Conservation (phyloP, 2,113 vertebrate species). For the Oriolus oriolus region DNA sequence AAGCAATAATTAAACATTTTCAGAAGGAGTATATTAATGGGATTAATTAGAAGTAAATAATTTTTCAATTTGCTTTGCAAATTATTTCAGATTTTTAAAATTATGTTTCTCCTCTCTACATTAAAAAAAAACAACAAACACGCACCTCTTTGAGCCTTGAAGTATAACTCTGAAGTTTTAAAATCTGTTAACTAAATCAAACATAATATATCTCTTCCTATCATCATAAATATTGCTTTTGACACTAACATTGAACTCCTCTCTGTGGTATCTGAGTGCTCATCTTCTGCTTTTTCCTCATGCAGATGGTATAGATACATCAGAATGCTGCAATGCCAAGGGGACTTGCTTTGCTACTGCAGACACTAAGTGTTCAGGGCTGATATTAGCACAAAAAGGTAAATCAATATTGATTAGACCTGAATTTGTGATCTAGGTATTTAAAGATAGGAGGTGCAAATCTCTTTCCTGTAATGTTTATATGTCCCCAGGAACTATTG, state of each 20-base stretch:
- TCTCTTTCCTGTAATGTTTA: neutral
- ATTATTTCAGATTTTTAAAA: conserved; percentile 1
- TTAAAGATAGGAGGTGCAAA: accelerated
- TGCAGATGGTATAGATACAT: neutral
- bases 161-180: neutral
- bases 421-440: neutral
- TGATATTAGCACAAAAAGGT: neutral
- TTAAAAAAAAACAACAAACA: no score
- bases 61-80: conserved; percentile 2
- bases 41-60: conserved; percentile 25
- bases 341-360: neutral
- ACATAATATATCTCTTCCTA: neutral
- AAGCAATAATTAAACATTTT: conserved; percentile 22
- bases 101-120: neutral
- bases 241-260: neutral
- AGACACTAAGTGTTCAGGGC: neutral
- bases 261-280: neutral
- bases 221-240: neutral
- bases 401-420: neutral
- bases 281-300: neutral
- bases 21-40: neutral
- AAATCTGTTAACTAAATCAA: neutral
- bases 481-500: neutral
- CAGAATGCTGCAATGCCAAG: accelerated
- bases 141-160: neutral